Percentiles rank a stretch among this genome's conserved stretches.
These are phyloP conservation scores for Anodontia alba DNA, from an alignment of 2,888 invertebrate genomes.

Conservation along the genomic window DNA sequence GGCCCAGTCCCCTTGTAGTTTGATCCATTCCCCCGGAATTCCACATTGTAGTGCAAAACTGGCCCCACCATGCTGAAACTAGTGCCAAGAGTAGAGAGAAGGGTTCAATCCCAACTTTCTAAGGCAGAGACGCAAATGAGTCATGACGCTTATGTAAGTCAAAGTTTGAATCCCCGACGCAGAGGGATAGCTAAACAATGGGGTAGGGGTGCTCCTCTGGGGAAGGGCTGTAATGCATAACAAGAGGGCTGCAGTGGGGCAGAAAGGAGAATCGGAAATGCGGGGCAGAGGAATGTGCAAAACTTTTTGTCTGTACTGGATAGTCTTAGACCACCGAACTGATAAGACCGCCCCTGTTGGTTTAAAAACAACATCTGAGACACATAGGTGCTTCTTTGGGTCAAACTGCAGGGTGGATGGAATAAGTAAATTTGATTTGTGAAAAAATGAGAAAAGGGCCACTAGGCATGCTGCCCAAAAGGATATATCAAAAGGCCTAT, in stretches of 20 bases:
- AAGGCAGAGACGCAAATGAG: neutral
- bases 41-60: conserved; percentile 18
- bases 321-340: too few relatives aligned
- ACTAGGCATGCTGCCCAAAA: too few relatives aligned
- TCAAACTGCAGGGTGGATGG: neutral
- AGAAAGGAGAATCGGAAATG: neutral
- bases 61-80: conserved; percentile 25
- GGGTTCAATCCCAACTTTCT: conserved; percentile 15
- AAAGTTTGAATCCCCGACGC: neutral
- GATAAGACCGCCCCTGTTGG: neutral
- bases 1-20: too few relatives aligned
- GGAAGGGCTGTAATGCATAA: neutral
- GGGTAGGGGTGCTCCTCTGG: neutral
- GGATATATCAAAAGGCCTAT: too few relatives aligned
- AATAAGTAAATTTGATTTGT: neutral
- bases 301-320: neutral
- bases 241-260: neutral
- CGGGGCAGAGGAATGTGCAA: conserved; percentile 18
- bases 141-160: neutral
- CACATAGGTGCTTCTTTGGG: neutral
- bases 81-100: conserved; percentile 21
- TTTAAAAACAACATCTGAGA: neutral
- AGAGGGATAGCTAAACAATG: neutral
- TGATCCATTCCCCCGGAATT: neutral
- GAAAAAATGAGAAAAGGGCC: conserved; percentile 3